Percentiles rank a stretch among this genome's conserved stretches.
Evolutionary conservation across 1,140 invertebrate species (phyloP).

Genomic region (Anadara kagoshimensis): DNA sequence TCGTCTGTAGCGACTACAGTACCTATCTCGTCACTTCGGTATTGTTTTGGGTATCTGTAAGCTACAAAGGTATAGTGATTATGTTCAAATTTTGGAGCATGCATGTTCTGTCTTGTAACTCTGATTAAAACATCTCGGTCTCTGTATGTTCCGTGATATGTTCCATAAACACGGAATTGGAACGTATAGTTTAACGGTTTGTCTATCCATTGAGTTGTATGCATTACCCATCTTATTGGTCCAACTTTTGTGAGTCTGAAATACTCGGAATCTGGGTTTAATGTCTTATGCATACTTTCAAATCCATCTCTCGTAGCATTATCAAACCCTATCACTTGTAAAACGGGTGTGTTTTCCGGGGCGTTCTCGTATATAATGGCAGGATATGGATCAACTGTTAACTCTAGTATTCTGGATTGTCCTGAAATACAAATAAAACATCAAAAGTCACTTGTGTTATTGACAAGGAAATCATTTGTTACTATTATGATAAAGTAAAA

Average conservation of each 20-base stretch:
- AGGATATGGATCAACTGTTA: constrained; percentile 38
- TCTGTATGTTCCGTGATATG: constrained; percentile 21
- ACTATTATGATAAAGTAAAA: no score
- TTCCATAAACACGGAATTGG: constrained; percentile 43
- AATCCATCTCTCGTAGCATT: constrained; percentile 36
- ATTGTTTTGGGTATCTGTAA: constrained; percentile 38
- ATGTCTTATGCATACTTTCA: constrained; percentile 24
- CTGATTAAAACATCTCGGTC: constrained; percentile 45
- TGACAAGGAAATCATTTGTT: no score
- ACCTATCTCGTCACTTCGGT: constrained; percentile 28
- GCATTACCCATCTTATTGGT: constrained; percentile 27
- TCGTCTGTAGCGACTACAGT: constrained; percentile 38
- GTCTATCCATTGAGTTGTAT: constrained; percentile 40
- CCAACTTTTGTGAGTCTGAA: constrained; percentile 40
- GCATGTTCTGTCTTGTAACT: constrained; percentile 44
- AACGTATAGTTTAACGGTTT: constrained; percentile 37
- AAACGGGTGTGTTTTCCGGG: constrained; percentile 33
- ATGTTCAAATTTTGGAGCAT: constrained; percentile 42
- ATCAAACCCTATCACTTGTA: constrained; percentile 48
- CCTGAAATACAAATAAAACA: constrained; percentile 14
- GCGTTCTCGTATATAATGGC: constrained; percentile 49
- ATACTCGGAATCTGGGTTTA: constrained; percentile 32
- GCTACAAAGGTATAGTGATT: constrained; percentile 28
- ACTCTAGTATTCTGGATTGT: not conserved
- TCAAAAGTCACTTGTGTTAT: no score